Base-by-base conservation (phyloP, 2,888 invertebrate species). In the Pogonocherus hispidulus region DNA sequence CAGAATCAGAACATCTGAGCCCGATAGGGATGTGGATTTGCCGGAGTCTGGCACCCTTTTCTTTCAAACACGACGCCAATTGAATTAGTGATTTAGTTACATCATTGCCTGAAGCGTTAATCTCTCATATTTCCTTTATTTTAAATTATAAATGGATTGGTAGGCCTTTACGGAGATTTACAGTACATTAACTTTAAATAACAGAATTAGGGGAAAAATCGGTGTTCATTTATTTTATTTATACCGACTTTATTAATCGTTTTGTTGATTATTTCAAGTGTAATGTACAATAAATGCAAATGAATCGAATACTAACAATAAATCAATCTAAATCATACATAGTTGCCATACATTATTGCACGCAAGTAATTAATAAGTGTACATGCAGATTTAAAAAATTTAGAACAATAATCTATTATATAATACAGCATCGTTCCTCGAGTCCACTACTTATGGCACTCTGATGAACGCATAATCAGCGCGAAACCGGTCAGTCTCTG, bases 21-120 rank as follows among this genome's bases (percentile, higher is more conserved):
- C 64, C 67, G 59, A 19, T 16, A 44, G 37, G 8, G 20, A 16
- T 32, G 9, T 27, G 32, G 22, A 23, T 27, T 55, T 6, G 46
- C n/a, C 16, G 23, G 14, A 32, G 32, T 9, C 47, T 4, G 59
- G 18, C 51, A 51, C 62, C 37, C 51, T 62, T 59, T 59, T 41
- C 51, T 49, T 37, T 62, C 32, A 35, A 22, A 20, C 27, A 32
- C 49, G 20, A 23, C 49, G 70, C 71, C 64, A 68, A 75, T 72
- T 72, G 73, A 65, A 69, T 72, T 72, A 75, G 65, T 68, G 69
- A 76, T 75, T 75, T 66, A 71, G 67, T 67, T 59, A 74, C 73
- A 74, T 74, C 74, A 70, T 72, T 66, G 72, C 72, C 62, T 64
- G 22, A 60, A 66, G 72, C 70, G 70, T 51, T 74, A 71, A 71